Evolutionary conservation across 2,113 vertebrate genomes (phyloP), one percentile per base, ranked within the genome.

Genomic region (Cricetomys ansorgei): DNA sequence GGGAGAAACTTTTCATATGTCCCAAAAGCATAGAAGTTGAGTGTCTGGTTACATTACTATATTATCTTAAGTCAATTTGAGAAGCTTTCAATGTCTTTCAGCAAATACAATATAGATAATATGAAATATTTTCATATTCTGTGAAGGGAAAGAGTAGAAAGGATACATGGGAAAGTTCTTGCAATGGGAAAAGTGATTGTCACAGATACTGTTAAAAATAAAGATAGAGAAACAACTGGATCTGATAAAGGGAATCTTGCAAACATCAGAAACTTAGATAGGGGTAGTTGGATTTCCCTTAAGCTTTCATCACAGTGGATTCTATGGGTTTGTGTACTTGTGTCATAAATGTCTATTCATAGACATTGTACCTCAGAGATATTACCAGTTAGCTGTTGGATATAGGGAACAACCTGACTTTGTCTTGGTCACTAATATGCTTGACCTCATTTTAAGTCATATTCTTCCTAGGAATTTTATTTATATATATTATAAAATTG

Each of bases 1-100:
- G 53, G 50, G 89, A 80, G 57, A 94, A 76, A 77, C 43, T 2
- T 91, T 69, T 75, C 12, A 57, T 4, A 88, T 65, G 80, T 95
- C 27, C 62, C 16, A 11, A 83, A 92, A 43, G 17, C 50, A 16
- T 83, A 86, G 45, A 62, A 77, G 16, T 2, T 75, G 79, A 92
- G 43, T 86, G 8, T 96, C 67, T 85, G 11, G 53, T 83, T 92
- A 8, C 62, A 64, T 88, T 88, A 94, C 89, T 70, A 34, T 43
- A 84, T 40, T 94, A n/a, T 59, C 89, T 92, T 92, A 93, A 85
- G 75, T 90, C 88, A 40, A 70, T 69, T 96, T 64, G 81, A 73
- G 13, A 89, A 64, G 29, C 43, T 4, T 89, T 45, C 89, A 83
- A 19, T 57, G 31, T 83, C 87, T 92, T 29, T 87, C 62, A 83